phyloP scores from a whole-genome alignment of 2,113 vertebrate genomes.

The Nyctereutes procyonoides region DNA sequence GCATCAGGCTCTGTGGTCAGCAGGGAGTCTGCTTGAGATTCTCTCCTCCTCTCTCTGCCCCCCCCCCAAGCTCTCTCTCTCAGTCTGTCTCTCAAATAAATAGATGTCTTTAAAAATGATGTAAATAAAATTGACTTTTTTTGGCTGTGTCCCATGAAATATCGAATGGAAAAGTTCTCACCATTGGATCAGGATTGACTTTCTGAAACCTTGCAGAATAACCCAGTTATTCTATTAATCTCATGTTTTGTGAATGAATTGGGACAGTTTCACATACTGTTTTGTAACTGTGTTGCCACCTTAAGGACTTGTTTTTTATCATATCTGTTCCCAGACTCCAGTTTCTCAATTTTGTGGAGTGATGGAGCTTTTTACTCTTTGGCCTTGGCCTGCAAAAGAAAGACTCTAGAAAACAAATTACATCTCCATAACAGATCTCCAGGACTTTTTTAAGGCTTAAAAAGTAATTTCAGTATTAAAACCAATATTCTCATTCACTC shows the following conservation, averaged over 20 bases:
- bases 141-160: background rate
- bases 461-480: background rate
- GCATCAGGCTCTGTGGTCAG: too few species aligned
- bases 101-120: background rate
- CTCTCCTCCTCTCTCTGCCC: too few species aligned
- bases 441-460: background rate
- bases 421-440: background rate
- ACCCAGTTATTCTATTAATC: background rate
- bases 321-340: background rate
- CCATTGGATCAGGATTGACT: background rate
- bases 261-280: background rate
- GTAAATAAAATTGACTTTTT: background rate
- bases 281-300: background rate
- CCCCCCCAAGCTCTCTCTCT: too few species aligned
- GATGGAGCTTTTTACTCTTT: background rate
- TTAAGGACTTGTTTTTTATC: background rate
- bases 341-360: background rate
- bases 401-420: background rate
- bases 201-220: background rate
- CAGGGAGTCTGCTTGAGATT: too few species aligned
- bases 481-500: conserved; percentile 4
- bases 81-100: too few species aligned
- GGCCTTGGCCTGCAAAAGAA: background rate
- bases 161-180: background rate
- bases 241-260: background rate